Evolutionary conservation across 2,797 vertebrate genomes (phyloP).

Genomic region (Ceryle rudis): DNA sequence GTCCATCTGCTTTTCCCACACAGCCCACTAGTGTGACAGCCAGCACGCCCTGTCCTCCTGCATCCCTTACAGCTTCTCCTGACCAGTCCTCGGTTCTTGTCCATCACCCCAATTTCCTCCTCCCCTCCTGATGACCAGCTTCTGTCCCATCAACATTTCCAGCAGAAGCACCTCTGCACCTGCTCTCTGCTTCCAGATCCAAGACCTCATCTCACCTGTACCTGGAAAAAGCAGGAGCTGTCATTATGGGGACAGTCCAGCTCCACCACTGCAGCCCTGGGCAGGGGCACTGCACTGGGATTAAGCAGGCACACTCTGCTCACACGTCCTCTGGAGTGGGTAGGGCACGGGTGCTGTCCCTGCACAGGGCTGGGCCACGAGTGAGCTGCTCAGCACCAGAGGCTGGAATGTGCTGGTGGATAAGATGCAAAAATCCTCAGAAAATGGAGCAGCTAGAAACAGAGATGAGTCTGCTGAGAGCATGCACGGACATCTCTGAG

Average conservation of each 20-base stretch:
- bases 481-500: fast-evolving
- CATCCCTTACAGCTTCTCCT: background rate
- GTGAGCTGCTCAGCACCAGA: background rate
- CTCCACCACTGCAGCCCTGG: background rate
- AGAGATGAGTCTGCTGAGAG: background rate
- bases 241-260: background rate
- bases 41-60: background rate
- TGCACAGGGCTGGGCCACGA: background rate
- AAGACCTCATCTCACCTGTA: background rate
- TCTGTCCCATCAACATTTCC: background rate
- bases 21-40: background rate
- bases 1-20: background rate
- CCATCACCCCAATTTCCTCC: background rate
- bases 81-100: background rate
- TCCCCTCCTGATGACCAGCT: background rate
- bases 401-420: background rate
- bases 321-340: fast-evolving
- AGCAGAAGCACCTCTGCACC: background rate
- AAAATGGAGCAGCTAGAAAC: background rate
- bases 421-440: background rate
- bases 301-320: background rate
- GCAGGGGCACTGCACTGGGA: fast-evolving
- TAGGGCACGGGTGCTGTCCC: fast-evolving
- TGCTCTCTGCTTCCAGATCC: background rate
- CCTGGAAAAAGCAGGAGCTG: background rate